Evolutionary conservation across 2,113 vertebrate species (phyloP).

Genomic region (Sinosuthora webbiana): DNA sequence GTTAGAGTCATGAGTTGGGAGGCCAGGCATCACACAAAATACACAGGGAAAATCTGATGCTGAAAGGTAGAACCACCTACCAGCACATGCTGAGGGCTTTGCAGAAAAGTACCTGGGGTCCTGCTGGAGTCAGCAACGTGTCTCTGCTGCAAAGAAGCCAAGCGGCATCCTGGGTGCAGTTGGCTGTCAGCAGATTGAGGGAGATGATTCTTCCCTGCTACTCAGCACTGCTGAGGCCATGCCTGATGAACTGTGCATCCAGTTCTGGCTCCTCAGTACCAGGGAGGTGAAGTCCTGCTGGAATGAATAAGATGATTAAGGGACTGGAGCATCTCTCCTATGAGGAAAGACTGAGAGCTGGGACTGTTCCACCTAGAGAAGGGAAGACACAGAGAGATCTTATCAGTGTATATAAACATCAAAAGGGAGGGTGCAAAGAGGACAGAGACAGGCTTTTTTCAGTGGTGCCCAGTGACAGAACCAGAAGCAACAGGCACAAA

Average conservation of each 20-base stretch:
- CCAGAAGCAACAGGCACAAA: background rate
- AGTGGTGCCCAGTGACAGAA: background rate
- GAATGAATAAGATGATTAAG: background rate
- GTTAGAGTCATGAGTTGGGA: background rate
- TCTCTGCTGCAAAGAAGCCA: background rate
- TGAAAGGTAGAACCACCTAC: background rate
- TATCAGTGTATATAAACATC: no score
- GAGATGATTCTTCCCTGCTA: background rate
- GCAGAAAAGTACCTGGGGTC: background rate
- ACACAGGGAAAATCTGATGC: background rate
- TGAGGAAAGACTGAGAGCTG: background rate
- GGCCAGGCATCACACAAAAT: background rate
- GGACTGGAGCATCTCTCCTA: background rate
- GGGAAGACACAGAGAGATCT: background rate
- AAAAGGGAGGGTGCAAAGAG: background rate
- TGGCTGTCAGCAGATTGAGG: accelerated
- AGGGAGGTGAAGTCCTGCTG: background rate
- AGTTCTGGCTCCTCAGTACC: background rate
- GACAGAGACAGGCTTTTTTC: background rate
- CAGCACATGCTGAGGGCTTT: background rate
- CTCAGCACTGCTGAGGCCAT: background rate
- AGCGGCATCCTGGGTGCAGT: background rate
- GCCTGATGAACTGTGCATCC: background rate
- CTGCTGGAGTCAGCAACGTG: background rate
- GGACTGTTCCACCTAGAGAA: background rate